These are phyloP conservation scores for Gnathonemus echidnorhynchus DNA, from an alignment of 2,113 vertebrate genomes.

Conservation along the genomic window DNA sequence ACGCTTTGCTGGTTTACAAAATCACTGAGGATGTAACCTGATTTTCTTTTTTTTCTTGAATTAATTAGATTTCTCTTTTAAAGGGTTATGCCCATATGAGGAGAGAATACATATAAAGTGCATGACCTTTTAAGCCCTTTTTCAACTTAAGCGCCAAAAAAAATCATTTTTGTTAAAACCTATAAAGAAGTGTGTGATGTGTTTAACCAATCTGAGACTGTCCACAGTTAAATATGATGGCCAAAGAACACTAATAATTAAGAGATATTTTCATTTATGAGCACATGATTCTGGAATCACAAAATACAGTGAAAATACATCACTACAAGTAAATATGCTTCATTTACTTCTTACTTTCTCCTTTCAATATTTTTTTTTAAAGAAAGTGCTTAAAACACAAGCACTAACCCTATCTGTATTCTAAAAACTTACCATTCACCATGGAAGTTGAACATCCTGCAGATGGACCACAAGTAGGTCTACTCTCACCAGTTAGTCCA, in stretches of 20 bases:
- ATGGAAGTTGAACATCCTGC: neutral
- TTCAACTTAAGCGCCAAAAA: neutral
- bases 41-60: neutral
- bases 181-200: neutral
- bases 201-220: neutral
- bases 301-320: neutral
- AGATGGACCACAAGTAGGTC: neutral
- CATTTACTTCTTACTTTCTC: neutral
- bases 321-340: neutral
- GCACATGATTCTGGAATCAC: neutral
- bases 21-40: neutral
- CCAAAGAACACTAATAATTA: neutral
- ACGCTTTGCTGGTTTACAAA: neutral
- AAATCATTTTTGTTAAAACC: neutral
- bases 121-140: neutral
- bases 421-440: neutral
- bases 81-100: neutral
- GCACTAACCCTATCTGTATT: neutral
- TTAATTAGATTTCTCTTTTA: neutral
- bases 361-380: neutral
- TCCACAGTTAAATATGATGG: neutral
- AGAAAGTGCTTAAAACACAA: neutral
- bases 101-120: neutral
- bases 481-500: neutral
- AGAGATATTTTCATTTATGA: neutral